Evolutionary conservation across 2,113 vertebrate species (phyloP).

Genomic region (Helogale parvula): DNA sequence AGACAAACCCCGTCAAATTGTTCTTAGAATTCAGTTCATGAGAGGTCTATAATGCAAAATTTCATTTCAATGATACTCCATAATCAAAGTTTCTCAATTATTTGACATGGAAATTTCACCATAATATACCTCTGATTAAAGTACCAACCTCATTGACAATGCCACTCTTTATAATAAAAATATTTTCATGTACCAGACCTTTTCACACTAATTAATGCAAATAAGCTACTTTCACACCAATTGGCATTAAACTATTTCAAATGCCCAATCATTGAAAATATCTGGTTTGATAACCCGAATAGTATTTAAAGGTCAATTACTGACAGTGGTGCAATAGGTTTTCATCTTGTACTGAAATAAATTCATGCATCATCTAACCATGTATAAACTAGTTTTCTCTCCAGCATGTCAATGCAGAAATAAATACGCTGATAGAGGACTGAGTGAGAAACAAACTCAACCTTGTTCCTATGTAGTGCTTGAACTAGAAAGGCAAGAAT

Average conservation of each 20-base stretch:
- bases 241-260: slow-evolving; percentile 39
- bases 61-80: neutral
- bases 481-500: neutral
- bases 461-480: neutral
- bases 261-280: slow-evolving; percentile 18
- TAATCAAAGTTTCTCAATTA: neutral
- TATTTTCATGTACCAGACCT: slow-evolving; percentile 5
- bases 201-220: slow-evolving; percentile 54
- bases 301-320: slow-evolving; percentile 42
- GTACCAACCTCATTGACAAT: neutral
- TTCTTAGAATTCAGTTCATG: neutral
- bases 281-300: slow-evolving; percentile 1
- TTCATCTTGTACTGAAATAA: slow-evolving; percentile 34
- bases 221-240: slow-evolving; percentile 18
- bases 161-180: neutral
- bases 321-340: neutral
- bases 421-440: neutral
- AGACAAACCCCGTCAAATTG: neutral
- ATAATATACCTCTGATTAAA: neutral
- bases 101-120: neutral
- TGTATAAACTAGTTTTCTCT: slow-evolving; percentile 4
- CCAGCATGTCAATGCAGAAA: neutral
- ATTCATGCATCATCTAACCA: slow-evolving; percentile 23
- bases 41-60: neutral
- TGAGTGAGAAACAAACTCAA: neutral